Evolutionary conservation across 1,140 invertebrate species (phyloP).

Genomic region (Zaprionus capensis): DNA sequence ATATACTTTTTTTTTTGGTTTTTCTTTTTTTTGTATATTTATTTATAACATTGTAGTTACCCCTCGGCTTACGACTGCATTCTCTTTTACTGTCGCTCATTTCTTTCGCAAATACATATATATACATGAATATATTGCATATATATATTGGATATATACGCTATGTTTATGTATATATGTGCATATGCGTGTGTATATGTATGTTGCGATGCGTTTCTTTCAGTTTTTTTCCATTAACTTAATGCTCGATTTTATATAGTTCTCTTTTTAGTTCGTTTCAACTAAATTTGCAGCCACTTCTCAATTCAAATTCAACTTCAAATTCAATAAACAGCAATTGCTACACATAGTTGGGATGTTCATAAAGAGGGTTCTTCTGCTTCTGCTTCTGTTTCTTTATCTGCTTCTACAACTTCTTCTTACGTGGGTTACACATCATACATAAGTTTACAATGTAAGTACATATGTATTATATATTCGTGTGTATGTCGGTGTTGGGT

Average conservation of each 20-base stretch:
- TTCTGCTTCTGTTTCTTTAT: not conserved
- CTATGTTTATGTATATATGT: constrained; percentile 24
- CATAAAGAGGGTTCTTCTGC: constrained; percentile 7
- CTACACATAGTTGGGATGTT: constrained; percentile 37
- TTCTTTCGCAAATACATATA: constrained; percentile 21
- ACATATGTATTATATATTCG: constrained; percentile 20
- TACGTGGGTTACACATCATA: constrained; percentile 9
- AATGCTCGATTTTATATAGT: constrained; percentile 14
- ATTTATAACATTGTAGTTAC: constrained; percentile 63
- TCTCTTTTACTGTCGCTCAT: constrained; percentile 3
- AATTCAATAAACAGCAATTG: constrained; percentile 47
- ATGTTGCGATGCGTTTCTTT: constrained; percentile 11
- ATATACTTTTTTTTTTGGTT: constrained; percentile 31
- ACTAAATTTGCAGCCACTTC: constrained; percentile 8
- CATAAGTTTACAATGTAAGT: constrained; percentile 15
- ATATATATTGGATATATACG: constrained; percentile 2
- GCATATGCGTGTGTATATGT: constrained; percentile 23
- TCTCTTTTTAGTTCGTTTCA: not conserved
- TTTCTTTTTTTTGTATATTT: constrained; percentile 30
- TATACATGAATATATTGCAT: constrained; percentile 22
- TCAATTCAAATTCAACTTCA: constrained; percentile 13
- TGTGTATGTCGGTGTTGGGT: constrained; percentile 12
- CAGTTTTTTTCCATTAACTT: constrained; percentile 6
- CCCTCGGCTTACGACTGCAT: constrained; percentile 39
- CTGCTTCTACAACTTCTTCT: not conserved